A percentile compares a stretch with the other conserved stretches of the same genome.
Conservation (phyloP, 1,140 invertebrate genomes). For the Battus philenor region DNA sequence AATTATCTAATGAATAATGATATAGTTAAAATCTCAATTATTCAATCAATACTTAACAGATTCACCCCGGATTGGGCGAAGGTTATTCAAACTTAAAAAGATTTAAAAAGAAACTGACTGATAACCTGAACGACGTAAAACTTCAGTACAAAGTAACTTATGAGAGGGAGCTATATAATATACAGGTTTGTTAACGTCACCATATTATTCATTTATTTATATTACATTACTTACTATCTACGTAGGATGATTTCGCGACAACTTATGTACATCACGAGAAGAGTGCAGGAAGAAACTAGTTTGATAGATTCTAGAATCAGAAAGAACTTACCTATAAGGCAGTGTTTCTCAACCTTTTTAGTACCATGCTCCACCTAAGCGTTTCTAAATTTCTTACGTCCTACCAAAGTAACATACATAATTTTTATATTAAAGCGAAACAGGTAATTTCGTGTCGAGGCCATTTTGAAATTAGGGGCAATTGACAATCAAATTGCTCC, state of each 20-base stretch:
- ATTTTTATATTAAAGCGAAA: too few relatives aligned
- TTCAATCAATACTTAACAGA: conserved; percentile 24
- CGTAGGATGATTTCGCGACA: too few relatives aligned
- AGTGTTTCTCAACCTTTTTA: too few relatives aligned
- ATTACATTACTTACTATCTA: too few relatives aligned
- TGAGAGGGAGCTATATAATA: conserved; percentile 31
- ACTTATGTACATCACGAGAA: too few relatives aligned
- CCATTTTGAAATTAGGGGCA: too few relatives aligned
- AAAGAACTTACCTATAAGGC: background rate
- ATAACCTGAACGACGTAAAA: conserved; percentile 74
- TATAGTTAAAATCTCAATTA: too few relatives aligned
- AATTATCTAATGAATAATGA: too few relatives aligned
- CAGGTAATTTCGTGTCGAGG: too few relatives aligned
- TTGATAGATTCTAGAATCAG: background rate
- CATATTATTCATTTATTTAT: background rate
- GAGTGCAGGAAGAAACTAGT: background rate
- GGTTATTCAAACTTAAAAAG: conserved; percentile 78
- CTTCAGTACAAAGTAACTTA: conserved; percentile 55
- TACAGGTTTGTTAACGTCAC: conserved; percentile 29
- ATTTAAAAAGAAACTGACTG: conserved; percentile 52
- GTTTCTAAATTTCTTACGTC: background rate
- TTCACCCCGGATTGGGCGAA: conserved; percentile 81
- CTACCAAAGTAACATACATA: too few relatives aligned
- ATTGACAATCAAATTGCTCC: too few relatives aligned
- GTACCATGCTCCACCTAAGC: background rate